Percentiles rank a stretch among this genome's conserved stretches.
These are phyloP conservation scores for Papilio demoleus DNA, from an alignment of 2,888 invertebrate species.

Conservation along the genomic window DNA sequence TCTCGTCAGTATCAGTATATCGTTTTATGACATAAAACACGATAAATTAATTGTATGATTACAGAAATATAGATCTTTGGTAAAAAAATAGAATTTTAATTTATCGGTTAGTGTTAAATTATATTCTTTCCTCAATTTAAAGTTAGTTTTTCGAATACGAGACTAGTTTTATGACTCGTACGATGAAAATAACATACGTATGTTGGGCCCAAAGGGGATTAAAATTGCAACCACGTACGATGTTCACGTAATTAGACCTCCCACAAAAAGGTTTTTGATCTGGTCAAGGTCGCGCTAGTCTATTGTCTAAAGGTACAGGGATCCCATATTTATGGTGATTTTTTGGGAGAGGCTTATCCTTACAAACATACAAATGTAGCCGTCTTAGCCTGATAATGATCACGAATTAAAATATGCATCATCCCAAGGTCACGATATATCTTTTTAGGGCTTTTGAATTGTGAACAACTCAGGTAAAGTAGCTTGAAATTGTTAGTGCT, in stretches of 20 bases:
- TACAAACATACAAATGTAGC: not conserved
- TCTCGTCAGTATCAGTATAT: too few species aligned
- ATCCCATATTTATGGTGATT: not conserved
- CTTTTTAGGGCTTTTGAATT: not conserved
- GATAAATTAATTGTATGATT: too few species aligned
- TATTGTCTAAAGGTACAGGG: slow-evolving; percentile 10
- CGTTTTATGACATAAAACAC: too few species aligned
- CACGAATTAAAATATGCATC: not conserved
- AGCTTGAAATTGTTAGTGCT: not conserved
- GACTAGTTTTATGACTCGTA: too few species aligned
- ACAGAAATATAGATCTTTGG: too few species aligned
- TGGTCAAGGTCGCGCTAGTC: not conserved
- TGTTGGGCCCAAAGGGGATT: too few species aligned
- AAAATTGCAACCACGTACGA: not conserved
- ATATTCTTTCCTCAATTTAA: too few species aligned
- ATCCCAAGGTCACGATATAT: not conserved
- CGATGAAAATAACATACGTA: too few species aligned
- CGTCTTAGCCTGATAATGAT: not conserved
- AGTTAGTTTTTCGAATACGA: too few species aligned
- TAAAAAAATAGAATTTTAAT: too few species aligned
- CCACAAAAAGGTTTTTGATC: not conserved
- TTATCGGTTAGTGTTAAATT: too few species aligned
- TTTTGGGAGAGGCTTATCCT: not conserved
- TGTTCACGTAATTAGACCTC: slow-evolving; percentile 3
- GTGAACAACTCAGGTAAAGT: not conserved